Evolutionary conservation across 2,888 invertebrate genomes (phyloP).

Genomic region (Eupeodes latifasciatus): DNA sequence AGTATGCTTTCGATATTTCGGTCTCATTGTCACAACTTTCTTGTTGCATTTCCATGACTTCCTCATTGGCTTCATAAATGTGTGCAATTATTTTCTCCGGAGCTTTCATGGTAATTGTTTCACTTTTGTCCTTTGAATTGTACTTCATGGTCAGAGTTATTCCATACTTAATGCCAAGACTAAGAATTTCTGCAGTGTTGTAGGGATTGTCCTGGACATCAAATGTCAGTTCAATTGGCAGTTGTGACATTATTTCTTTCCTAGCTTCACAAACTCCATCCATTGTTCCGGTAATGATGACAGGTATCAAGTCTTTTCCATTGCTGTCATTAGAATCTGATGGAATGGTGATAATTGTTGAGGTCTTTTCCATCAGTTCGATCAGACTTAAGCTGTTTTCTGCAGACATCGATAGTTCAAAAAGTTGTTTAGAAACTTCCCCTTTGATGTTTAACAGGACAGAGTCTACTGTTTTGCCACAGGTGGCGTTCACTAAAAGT

Average conservation of each 20-base stretch:
- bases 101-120: conserved; percentile 95
- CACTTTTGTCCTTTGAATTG: conserved; percentile 94
- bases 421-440: conserved; percentile 97
- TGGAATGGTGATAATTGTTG: conserved; percentile 95
- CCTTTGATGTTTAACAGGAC: conserved; percentile 94
- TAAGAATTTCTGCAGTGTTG: conserved; percentile 86
- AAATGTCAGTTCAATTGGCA: conserved; percentile 96
- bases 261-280: conserved; percentile 94
- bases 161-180: conserved; percentile 91
- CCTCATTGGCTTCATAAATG: conserved; percentile 95
- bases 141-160: conserved; percentile 93
- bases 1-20: conserved; percentile 90
- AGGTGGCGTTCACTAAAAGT: conserved; percentile 87
- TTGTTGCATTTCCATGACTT: conserved; percentile 89
- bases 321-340: conserved; percentile 91
- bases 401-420: conserved; percentile 91
- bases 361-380: conserved; percentile 93
- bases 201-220: conserved; percentile 93
- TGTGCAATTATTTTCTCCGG: conserved; percentile 93
- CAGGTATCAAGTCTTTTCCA: conserved; percentile 87
- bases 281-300: conserved; percentile 93
- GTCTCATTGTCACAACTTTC: conserved; percentile 87
- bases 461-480: conserved; percentile 86
- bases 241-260: conserved; percentile 94
- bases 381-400: conserved; percentile 92